Percentiles rank a stretch among this genome's conserved stretches.
phyloP scores from a whole-genome alignment of 1,140 invertebrate genomes.

The Anagrus nilaparvatae region DNA sequence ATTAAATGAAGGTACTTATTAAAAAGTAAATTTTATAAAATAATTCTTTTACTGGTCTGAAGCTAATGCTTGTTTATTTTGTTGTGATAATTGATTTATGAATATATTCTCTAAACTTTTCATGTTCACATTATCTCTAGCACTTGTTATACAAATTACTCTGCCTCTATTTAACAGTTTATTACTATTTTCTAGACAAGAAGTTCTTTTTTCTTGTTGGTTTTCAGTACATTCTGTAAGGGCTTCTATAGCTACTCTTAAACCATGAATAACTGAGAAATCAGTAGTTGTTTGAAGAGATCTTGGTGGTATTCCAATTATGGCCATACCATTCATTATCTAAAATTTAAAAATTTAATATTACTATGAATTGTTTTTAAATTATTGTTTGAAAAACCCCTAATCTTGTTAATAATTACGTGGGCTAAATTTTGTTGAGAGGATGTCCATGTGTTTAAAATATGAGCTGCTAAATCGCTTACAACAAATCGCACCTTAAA shows the following conservation, averaged over 20 bases:
- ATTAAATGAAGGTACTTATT: slow-evolving; percentile 6
- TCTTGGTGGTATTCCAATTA: slow-evolving; percentile 57
- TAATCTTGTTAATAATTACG: slow-evolving; percentile 46
- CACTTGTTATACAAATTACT: slow-evolving; percentile 81
- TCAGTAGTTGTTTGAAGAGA: slow-evolving; percentile 45
- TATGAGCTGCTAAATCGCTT: slow-evolving; percentile 67
- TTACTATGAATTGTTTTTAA: slow-evolving; percentile 1
- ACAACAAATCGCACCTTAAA: slow-evolving; percentile 75
- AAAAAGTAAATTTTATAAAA: slow-evolving; percentile 17
- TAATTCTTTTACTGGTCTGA: slow-evolving; percentile 46
- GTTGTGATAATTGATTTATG: slow-evolving; percentile 62
- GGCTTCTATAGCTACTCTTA: slow-evolving; percentile 78
- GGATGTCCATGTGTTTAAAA: slow-evolving; percentile 71
- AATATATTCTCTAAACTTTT: slow-evolving; percentile 78
- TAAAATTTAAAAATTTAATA: slow-evolving; percentile 28
- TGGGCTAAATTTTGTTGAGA: slow-evolving; percentile 74
- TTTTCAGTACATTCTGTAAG: slow-evolving; percentile 70
- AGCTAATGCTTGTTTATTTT: slow-evolving; percentile 62
- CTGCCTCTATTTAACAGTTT: slow-evolving; percentile 60
- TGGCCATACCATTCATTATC: slow-evolving; percentile 62
- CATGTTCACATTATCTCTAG: slow-evolving; percentile 72
- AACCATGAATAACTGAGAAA: slow-evolving; percentile 69
- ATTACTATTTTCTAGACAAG: slow-evolving; percentile 47
- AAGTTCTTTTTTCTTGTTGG: slow-evolving; percentile 50
- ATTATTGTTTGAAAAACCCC: slow-evolving; percentile 6